phyloP scores from a whole-genome alignment of 2,888 invertebrate genomes.

The Listrodromus nycthemerus region DNA sequence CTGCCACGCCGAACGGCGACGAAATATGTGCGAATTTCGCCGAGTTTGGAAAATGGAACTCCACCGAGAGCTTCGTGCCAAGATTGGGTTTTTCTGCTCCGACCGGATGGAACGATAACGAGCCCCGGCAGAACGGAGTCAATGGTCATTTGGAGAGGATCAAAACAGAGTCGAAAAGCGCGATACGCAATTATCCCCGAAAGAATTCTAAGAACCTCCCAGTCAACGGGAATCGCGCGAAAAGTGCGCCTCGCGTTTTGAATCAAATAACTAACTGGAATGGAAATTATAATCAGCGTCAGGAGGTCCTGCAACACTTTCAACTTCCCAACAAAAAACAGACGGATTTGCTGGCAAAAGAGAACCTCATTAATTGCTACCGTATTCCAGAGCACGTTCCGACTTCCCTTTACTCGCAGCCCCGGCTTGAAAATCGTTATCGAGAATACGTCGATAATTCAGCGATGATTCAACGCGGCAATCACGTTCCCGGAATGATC shows the following conservation, averaged over 20 bases:
- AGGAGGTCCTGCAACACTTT: background rate
- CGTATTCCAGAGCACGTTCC: background rate
- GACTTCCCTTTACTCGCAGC: background rate
- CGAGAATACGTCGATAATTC: background rate
- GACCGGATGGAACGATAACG: background rate
- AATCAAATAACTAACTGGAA: slow-evolving; percentile 33
- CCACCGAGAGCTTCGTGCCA: slow-evolving; percentile 36
- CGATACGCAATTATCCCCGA: background rate
- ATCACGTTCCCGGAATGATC: background rate
- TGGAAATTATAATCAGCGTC: background rate
- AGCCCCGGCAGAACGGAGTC: background rate
- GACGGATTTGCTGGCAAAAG: background rate
- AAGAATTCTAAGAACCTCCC: background rate
- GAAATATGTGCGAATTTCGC: slow-evolving; percentile 25
- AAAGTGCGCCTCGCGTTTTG: slow-evolving; percentile 8
- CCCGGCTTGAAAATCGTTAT: slow-evolving; percentile 1
- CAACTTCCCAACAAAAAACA: background rate
- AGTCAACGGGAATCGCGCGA: background rate
- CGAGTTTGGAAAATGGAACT: slow-evolving; percentile 44
- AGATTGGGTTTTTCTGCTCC: background rate
- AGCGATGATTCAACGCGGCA: background rate
- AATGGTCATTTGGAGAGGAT: background rate
- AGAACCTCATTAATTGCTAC: background rate
- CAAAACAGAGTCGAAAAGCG: background rate
- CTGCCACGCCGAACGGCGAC: background rate